These are phyloP conservation scores for Muscicapa striata DNA, from an alignment of 2,797 vertebrate genomes.

Conservation along the genomic window DNA sequence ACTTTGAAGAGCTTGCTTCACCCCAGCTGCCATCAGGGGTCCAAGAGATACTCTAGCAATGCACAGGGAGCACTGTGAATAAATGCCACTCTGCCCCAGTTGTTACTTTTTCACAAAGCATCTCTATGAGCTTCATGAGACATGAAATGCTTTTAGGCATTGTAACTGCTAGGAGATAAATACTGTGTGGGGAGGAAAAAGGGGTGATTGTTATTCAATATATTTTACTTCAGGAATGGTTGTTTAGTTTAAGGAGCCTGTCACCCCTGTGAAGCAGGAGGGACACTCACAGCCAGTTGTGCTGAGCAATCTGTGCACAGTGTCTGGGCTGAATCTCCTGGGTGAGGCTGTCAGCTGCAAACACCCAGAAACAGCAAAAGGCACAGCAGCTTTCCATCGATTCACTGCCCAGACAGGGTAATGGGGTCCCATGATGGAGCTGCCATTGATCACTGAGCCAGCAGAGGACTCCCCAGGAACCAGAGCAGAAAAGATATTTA, in stretches of 20 bases:
- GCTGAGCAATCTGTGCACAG: not conserved
- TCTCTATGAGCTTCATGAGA: not conserved
- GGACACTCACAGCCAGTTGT: not conserved
- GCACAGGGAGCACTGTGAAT: not conserved
- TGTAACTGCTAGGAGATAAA: not conserved
- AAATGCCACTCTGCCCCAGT: not conserved
- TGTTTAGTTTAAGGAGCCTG: not conserved
- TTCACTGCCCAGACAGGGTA: not conserved
- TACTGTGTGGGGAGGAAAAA: accelerated
- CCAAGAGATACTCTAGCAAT: not conserved
- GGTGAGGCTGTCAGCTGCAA: accelerated
- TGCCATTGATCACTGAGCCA: not conserved
- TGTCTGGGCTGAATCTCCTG: accelerated
- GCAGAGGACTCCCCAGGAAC: not conserved
- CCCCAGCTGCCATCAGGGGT: not conserved
- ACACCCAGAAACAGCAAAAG: not conserved
- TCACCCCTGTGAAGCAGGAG: not conserved
- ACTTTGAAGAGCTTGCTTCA: not conserved
- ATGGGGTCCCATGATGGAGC: not conserved
- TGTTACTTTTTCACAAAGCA: not conserved
- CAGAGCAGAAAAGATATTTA: not conserved
- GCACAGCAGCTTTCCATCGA: not conserved
- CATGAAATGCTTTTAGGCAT: not conserved
- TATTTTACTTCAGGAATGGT: not conserved
- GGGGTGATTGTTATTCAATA: not conserved